These are phyloP conservation scores for Cetoscarus ocellatus DNA, from an alignment of 2,797 vertebrate species.

Conservation along the genomic window DNA sequence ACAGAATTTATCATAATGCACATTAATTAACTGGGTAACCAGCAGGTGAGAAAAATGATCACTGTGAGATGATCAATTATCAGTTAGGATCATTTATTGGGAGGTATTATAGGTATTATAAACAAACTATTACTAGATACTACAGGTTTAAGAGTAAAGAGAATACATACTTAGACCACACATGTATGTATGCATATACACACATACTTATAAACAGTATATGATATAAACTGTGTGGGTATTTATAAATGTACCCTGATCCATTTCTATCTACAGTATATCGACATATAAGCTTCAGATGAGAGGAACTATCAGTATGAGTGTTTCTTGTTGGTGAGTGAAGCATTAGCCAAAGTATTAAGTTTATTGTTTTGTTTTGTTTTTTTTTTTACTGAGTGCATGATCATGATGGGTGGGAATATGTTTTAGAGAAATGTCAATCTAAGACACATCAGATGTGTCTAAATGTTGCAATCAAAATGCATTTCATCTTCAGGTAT, in stretches of 20 bases:
- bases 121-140: constrained; percentile 35
- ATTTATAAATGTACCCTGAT: constrained; percentile 44
- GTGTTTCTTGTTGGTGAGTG: constrained; percentile 50
- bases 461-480: constrained; percentile 54
- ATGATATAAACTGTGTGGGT: constrained; percentile 38
- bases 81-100: constrained; percentile 33
- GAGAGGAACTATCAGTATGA: constrained; percentile 60
- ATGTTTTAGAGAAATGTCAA: constrained; percentile 58
- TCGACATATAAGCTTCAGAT: constrained; percentile 67
- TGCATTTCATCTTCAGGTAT: constrained; percentile 41
- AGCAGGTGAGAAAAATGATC: constrained; percentile 28
- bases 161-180: constrained; percentile 39
- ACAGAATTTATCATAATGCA: not conserved
- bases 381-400: constrained; percentile 56
- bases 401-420: constrained; percentile 42
- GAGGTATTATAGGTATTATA: constrained; percentile 43
- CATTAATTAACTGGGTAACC: constrained; percentile 11
- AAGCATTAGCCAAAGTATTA: constrained; percentile 78
- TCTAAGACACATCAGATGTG: constrained; percentile 74
- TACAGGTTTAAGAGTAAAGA: constrained; percentile 43
- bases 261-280: constrained; percentile 69
- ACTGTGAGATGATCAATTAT: constrained; percentile 60
- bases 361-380: constrained; percentile 46
- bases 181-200: constrained; percentile 33
- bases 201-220: constrained; percentile 38